Base-by-base conservation (phyloP, 2,797 vertebrate genomes). In the Nyctibius grandis region DNA sequence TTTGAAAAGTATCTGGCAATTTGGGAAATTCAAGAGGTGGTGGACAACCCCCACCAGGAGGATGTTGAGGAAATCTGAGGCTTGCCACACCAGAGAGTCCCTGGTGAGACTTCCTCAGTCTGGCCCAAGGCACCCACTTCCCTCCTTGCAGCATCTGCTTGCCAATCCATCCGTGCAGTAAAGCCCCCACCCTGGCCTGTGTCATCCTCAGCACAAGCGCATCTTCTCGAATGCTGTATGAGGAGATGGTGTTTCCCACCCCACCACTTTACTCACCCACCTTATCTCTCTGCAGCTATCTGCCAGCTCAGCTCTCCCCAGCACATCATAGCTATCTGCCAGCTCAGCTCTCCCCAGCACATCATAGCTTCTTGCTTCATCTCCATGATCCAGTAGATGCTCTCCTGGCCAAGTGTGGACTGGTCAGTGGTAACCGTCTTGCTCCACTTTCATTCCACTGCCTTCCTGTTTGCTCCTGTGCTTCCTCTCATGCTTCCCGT, bases 141-240 rank as follows among this genome's bases (percentile, higher is more conserved):
- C 22, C 12, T 85, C 25, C n/a, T 60, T 4, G 4, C 29, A 63
- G 65, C 36, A 67, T 50, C 29, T 90, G 6, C 67, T 78, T 88
- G 36, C 28, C 34, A 53, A 15, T 40, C 20, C 20, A 45, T 26
- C 26, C 3, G 0, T 38, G 45, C 33, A 79, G 38, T 45, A 82
- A 82, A 73, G 36, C 33, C 2, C 1, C 12, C 12, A 33, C 33
- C 14, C 0, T 1, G 60, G 31, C 16, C 61, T 29, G 25, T n/a
- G 47, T 14, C 2, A 0, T 70, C 20, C 53, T 79, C 47, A 69
- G 28, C 54, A 29, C 1, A 1, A 76, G 9, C 4, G 3, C 38
- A 38, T 61, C 82, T 79, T 88, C 59, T 63, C 44, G 81, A 38
- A 76, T 45, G 29, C 11, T 26, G 26, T 15, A 15, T 4, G 5